A percentile compares a stretch with the other conserved stretches of the same genome.
phyloP scores from a whole-genome alignment of 2,113 vertebrate genomes.

The Chelonoidis abingdonii region DNA sequence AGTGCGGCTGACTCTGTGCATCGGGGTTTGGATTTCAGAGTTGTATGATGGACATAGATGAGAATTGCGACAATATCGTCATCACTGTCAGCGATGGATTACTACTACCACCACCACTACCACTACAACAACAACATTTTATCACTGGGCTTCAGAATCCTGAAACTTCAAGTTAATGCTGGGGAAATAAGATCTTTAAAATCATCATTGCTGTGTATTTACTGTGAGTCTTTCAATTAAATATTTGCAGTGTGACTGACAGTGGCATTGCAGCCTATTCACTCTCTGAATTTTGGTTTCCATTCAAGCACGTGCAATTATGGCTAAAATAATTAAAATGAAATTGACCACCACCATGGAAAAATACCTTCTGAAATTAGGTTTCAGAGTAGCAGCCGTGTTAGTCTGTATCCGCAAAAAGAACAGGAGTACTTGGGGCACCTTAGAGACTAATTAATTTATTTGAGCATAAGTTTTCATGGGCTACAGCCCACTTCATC shows the following conservation, averaged over 20 bases:
- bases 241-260: neutral
- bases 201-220: neutral
- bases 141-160: neutral
- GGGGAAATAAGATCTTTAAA: neutral
- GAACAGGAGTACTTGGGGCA: too few relatives aligned
- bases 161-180: neutral
- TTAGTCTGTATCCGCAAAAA: too few relatives aligned
- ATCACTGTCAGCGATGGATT: too few relatives aligned
- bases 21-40: too few relatives aligned
- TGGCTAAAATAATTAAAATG: neutral
- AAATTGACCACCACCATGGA: fast-evolving
- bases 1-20: too few relatives aligned
- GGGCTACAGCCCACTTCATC: too few relatives aligned
- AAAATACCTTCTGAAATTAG: neutral
- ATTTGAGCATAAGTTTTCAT: too few relatives aligned
- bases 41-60: too few relatives aligned
- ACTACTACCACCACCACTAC: too few relatives aligned
- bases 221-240: neutral
- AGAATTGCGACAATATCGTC: too few relatives aligned
- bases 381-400: too few relatives aligned
- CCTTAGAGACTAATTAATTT: too few relatives aligned
- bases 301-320: fast-evolving
- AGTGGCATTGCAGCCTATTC: neutral
- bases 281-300: neutral
- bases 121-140: neutral